phyloP scores from a whole-genome alignment of 2,888 invertebrate species.

The Celastrina argiolus region DNA sequence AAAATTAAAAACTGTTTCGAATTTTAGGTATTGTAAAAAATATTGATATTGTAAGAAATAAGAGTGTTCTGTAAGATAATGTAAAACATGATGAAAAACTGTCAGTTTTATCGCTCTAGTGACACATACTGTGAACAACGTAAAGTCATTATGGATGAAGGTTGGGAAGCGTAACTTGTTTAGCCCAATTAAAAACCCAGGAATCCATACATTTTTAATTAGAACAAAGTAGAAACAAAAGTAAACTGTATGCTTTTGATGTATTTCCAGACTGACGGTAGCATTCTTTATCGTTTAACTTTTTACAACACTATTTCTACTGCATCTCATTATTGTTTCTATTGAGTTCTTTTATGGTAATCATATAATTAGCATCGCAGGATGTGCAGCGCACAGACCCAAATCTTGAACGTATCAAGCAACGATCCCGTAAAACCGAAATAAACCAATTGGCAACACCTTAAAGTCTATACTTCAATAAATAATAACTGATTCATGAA shows the following conservation, averaged over 20 bases:
- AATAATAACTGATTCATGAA: slow-evolving; percentile 75
- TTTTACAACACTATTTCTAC: not conserved
- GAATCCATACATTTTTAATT: not conserved
- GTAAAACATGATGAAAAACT: too few relatives aligned
- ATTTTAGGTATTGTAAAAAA: too few relatives aligned
- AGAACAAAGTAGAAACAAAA: not conserved
- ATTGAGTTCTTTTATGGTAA: not conserved
- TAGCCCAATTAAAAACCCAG: not conserved
- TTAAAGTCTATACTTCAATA: slow-evolving; percentile 75
- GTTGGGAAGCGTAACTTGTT: not conserved
- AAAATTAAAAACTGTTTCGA: too few relatives aligned
- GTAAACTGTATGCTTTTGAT: not conserved
- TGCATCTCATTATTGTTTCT: not conserved
- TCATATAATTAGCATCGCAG: slow-evolving; percentile 15
- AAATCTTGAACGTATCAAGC: slow-evolving; percentile 54
- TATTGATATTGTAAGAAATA: too few relatives aligned
- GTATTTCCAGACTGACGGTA: not conserved
- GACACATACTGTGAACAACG: not conserved
- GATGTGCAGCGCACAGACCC: slow-evolving; percentile 36
- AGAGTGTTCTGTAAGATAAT: too few relatives aligned
- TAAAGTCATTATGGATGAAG: not conserved
- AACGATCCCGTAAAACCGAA: slow-evolving; percentile 56
- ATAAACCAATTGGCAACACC: slow-evolving; percentile 70
- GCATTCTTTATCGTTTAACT: not conserved
- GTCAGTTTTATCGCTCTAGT: not conserved